Evolutionary conservation across 2,113 vertebrate genomes (phyloP), one percentile per base, ranked within the genome.

Genomic region (Heterotis niloticus): DNA sequence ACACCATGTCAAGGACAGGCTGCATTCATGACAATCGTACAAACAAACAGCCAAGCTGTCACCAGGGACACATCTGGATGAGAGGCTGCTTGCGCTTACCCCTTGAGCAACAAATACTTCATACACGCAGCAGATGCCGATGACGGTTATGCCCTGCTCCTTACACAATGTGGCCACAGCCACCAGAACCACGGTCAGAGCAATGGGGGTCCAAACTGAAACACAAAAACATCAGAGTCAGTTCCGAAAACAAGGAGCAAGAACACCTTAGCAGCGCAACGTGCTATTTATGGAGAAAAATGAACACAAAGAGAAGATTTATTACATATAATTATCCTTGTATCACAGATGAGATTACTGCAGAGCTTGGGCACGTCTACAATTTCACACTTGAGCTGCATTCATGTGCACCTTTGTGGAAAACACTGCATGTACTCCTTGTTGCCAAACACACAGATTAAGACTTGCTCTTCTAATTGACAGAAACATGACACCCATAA

Each of bases 61-160:
- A 64, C 34, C 34, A 66, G 75, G 20, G 14, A 23, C 2, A 62
- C 26, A 29, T 23, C 51, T 51, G 24, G 9, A 64, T 24, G 28
- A n/a, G 20, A 51, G 52, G 72, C 44, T 64, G 23, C 76, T 75
- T 64, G 57, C n/a, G 29, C 95, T 95, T 93, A 99, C 96, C 94
- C 94, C 93, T 87, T 99, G 97, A 76, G 96, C 96, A 82, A 99
- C 91, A 88, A 99, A 99, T 77, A 99, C 96, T 90, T 99, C 97
- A 72, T 99, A 94, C 7, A 98, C 91, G 83, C 96, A 99, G 88
- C 97, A 99, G 89, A 99, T 96, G 60, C 96, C 98, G 62, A 99
- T 94, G 29, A 98, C 98, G 0, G 97, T 99, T 87, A 99, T 96
- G 80, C 96, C 97, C 86, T 99, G 96, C 81, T 99, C 97, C 86